Conservation (phyloP, 2,113 vertebrate species). For the Rhinogobius similis region DNA sequence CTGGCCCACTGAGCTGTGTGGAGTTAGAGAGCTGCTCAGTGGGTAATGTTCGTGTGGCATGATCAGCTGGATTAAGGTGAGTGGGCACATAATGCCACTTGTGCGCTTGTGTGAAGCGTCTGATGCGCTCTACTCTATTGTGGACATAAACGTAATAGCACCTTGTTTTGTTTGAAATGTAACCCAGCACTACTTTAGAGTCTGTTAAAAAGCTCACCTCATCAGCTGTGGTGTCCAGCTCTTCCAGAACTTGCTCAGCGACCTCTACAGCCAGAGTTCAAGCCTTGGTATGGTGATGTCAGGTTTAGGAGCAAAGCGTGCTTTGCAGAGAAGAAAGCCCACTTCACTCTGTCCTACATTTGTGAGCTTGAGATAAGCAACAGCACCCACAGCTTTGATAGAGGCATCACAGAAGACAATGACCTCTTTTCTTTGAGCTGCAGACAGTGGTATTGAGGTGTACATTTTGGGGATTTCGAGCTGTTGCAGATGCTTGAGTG, state of each 20-base stretch:
- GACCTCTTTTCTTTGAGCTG: conserved; percentile 22
- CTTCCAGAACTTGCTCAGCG: too few relatives aligned
- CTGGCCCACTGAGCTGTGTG: background rate
- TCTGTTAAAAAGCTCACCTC: too few relatives aligned
- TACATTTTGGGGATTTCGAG: background rate
- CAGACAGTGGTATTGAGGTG: conserved; percentile 1
- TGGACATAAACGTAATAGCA: too few relatives aligned
- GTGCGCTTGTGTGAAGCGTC: background rate
- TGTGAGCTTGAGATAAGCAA: background rate
- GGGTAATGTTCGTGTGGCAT: background rate
- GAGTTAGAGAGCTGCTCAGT: background rate
- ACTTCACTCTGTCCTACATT: background rate
- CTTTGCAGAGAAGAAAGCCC: background rate
- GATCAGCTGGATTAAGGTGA: too few relatives aligned
- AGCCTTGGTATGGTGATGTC: too few relatives aligned
- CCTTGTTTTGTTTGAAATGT: too few relatives aligned
- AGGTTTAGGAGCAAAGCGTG: too few relatives aligned
- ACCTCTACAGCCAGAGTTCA: too few relatives aligned
- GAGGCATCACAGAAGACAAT: too few relatives aligned
- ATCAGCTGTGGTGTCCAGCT: too few relatives aligned
- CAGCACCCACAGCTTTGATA: too few relatives aligned
- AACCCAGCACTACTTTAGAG: too few relatives aligned
- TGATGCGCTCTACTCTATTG: background rate
- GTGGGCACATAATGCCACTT: conserved; percentile 17
- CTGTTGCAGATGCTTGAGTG: background rate